Base-by-base conservation (phyloP, 2,888 invertebrate genomes). In the Lepas anatifera region DNA sequence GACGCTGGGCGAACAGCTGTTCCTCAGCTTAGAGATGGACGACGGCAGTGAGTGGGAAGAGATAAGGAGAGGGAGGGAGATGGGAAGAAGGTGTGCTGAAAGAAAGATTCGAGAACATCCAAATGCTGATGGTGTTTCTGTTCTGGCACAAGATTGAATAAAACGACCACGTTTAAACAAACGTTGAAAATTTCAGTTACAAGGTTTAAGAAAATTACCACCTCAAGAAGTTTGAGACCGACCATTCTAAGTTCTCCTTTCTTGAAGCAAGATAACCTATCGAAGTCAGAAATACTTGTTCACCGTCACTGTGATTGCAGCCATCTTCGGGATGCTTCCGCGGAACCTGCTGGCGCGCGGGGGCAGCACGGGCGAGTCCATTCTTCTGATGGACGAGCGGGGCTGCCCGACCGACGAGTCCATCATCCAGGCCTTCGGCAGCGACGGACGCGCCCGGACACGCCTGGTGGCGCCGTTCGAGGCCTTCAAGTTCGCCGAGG, bases 401-500 rank as follows among this genome's bases (percentile, higher is more conserved):
- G 92, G 92, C 2, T 94, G 94, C 78, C 90, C 93, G 1, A 88
- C 88, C 0, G 90, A 92, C 76, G 74, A 77, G 0, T 75, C 77
- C 6, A 78, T 79, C 35, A 79, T 80, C 71, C 77, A 79, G 0
- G 74, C 75, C 25, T 71, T 72, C 25, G 70, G 71, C n/a, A 48
- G 68, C n/a, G 69, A 69, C 11, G 39, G 69, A 1, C 69, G 68
- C 67, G 73, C 29, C 68, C 75, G 77, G 18, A 77, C 76, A 52
- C 75, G 77, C 27, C 73, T 79, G 11, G 74, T 75, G 71, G 78
- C 78, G 8, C 74, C 76, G 81, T 92, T 92, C 79, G 87, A 89
- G 77, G 93, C 92, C 0, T 94, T 94, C 79, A 89, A 92, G 73
- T 94, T 94, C 80, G 88, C 90, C 0, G 87, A 88, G 18, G 90